Conservation (phyloP, 2,113 vertebrate genomes). For the Centrocercus urophasianus region DNA sequence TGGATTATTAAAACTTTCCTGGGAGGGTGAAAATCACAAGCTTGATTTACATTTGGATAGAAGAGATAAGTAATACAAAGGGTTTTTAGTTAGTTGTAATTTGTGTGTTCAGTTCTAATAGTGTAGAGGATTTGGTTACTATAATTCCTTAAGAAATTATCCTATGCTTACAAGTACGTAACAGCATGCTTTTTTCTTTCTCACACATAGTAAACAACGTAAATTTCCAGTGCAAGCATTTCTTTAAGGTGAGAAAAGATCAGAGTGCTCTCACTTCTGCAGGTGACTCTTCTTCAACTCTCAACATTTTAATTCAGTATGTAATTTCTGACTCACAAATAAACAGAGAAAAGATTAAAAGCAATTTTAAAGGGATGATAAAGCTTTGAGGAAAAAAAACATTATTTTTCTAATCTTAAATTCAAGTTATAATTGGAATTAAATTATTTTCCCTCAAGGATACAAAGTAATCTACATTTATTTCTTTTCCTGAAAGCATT, state of each 20-base stretch:
- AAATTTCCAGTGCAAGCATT: not conserved
- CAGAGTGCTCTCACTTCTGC: not conserved
- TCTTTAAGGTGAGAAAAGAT: not conserved
- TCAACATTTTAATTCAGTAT: conserved; percentile 23
- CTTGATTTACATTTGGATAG: not conserved
- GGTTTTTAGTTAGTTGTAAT: not conserved
- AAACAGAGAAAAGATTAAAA: conserved; percentile 44
- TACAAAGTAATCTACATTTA: not conserved
- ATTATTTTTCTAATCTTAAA: not conserved
- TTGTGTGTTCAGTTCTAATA: not conserved
- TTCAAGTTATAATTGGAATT: conserved; percentile 5
- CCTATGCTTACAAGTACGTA: not conserved
- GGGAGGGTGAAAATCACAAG: not conserved
- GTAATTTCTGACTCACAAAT: conserved; percentile 12
- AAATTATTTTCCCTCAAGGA: conserved; percentile 25
- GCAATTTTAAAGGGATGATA: conserved; percentile 32
- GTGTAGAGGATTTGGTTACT: not conserved
- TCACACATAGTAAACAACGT: not conserved
- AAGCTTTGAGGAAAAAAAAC: not conserved
- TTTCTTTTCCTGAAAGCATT: not conserved
- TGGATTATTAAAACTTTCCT: not conserved
- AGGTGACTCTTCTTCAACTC: not conserved
- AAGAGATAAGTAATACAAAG: not conserved
- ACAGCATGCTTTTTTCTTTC: not conserved
- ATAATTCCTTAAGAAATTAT: not conserved